Evolutionary conservation across 2,888 invertebrate genomes (phyloP).

Genomic region (Heteropelma amictum): DNA sequence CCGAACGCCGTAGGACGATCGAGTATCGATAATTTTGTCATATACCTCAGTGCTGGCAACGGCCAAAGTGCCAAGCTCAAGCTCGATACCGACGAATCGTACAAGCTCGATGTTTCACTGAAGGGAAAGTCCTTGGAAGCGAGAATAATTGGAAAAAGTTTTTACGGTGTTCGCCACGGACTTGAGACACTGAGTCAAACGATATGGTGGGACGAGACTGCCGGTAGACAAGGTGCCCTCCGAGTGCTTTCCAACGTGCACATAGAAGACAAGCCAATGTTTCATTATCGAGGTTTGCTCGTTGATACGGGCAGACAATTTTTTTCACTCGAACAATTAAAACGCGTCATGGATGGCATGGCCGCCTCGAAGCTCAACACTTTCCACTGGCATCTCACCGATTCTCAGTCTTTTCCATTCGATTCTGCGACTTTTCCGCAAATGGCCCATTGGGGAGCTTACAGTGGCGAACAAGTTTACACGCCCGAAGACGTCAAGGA

Average conservation of each 20-base stretch:
- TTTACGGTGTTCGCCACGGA: conserved; percentile 88
- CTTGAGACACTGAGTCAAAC: conserved; percentile 89
- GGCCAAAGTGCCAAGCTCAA: conserved; percentile 81
- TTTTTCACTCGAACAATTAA: conserved; percentile 86
- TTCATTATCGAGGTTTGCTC: conserved; percentile 90
- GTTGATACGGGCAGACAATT: conserved; percentile 95
- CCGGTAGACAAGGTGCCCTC: conserved; percentile 80
- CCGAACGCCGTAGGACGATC: conserved; percentile 69
- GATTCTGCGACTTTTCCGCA: conserved; percentile 87
- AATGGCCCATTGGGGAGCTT: conserved; percentile 90
- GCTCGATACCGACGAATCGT: conserved; percentile 87
- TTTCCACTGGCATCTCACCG: conserved; percentile 95
- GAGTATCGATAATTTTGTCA: conserved; percentile 68
- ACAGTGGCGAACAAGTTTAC: conserved; percentile 88
- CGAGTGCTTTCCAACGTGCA: conserved; percentile 83
- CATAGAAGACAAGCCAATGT: conserved; percentile 88
- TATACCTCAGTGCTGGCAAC: conserved; percentile 74
- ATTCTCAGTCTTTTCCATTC: conserved; percentile 96
- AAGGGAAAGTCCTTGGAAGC: conserved; percentile 80
- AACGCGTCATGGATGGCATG: conserved; percentile 92
- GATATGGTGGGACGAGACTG: conserved; percentile 87
- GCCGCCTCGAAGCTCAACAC: conserved; percentile 93
- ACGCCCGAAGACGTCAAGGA: conserved; percentile 85
- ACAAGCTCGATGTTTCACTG: conserved; percentile 82
- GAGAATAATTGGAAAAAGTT: conserved; percentile 83